Base-by-base conservation (phyloP, 2,797 vertebrate genomes). In the Ctenochaetus hawaiiensis region DNA sequence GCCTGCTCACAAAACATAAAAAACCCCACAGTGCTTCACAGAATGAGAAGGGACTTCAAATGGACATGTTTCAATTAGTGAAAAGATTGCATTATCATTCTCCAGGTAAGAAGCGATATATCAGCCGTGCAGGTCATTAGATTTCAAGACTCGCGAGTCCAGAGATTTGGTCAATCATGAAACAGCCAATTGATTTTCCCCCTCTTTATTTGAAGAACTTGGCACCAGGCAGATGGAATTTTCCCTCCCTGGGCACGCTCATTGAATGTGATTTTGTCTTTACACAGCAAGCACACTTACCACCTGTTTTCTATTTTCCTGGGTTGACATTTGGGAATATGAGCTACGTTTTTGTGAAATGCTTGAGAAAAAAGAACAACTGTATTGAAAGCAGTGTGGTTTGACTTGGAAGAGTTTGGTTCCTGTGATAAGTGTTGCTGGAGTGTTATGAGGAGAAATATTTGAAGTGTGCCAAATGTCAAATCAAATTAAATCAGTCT, bases 221-320 rank as follows among this genome's bases (percentile, higher is more conserved):
- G 90, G 87, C 80, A 54, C 43, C n/a, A 86, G 79, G 73, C 77
- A 57, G 74, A 74, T 58, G 30, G 66, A 90, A 79, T 80, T 77
- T 69, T 85, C 70, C 63, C 75, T 89, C 86, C 78, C 52, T 47
- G 62, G 53, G 30, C 60, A 68, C 56, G 1, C 73, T 79, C 84
- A 92, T 88, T 87, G 78, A 87, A 90, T 87, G 83, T 89, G 84
- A 91, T 92, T 92, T 77, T 74, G 72, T 89, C 82, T 86, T 86
- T 72, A 77, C 10, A 23, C 84, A 78, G 80, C n/a, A 53, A 81
- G 56, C 82, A 59, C 83, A 78, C 84, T 72, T 73, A 78, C 85
- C 93, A 90, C 85, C 90, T 92, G 90, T 84, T 91, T 91, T 85
- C 84, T 71, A 64, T 89, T 93, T 90, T 89, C 80, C 62, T 44